These are phyloP conservation scores for Rhopalosiphum nymphaeae DNA, from an alignment of 2,888 invertebrate genomes.

Conservation along the genomic window DNA sequence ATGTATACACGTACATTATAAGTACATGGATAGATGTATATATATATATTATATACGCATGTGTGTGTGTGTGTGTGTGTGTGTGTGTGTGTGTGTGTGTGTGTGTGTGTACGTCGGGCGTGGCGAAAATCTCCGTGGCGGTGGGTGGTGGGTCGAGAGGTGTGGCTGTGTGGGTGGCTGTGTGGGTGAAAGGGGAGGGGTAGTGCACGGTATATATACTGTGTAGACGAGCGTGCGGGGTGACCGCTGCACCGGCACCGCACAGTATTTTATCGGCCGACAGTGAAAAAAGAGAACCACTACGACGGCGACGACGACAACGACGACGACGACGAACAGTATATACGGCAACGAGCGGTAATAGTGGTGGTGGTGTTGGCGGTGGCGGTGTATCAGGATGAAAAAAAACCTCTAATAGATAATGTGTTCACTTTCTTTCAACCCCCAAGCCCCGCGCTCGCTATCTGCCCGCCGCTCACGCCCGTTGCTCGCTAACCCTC, in stretches of 20 bases:
- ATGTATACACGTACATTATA: neutral
- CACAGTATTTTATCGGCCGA: conserved; percentile 69
- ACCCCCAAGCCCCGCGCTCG: neutral
- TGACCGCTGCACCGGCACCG: conserved; percentile 66
- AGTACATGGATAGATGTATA: neutral
- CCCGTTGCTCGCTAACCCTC: neutral
- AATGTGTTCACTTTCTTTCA: conserved; percentile 61
- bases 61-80: neutral
- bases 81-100: neutral
- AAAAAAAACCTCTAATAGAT: conserved; percentile 64
- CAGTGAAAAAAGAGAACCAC: conserved; percentile 70
- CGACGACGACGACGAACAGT: conserved; percentile 67
- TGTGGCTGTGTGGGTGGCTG: neutral
- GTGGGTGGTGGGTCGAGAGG: neutral
- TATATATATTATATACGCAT: neutral
- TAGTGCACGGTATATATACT: neutral
- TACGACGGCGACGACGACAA: conserved; percentile 69
- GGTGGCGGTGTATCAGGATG: conserved; percentile 39
- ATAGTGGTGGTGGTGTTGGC: conserved; percentile 19
- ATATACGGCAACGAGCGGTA: neutral
- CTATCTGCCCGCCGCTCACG: neutral
- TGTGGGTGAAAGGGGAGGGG: neutral
- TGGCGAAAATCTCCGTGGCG: neutral
- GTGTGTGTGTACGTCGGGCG: neutral
- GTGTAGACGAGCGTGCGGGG: conserved; percentile 45